phyloP scores from a whole-genome alignment of 2,888 invertebrate species.

The Leuctra nigra region DNA sequence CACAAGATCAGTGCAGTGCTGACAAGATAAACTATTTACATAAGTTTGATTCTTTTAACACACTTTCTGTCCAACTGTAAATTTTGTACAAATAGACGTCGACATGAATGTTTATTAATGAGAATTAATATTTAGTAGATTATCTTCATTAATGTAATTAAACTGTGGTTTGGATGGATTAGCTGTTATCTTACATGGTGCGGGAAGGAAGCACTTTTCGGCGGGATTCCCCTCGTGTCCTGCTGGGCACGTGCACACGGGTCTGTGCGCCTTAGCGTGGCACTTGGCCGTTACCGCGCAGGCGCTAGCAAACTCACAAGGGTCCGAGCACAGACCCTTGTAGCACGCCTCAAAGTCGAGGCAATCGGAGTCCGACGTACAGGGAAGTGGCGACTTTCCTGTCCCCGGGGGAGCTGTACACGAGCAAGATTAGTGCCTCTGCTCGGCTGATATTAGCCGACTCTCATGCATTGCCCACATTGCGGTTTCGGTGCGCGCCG shows the following conservation, averaged over 20 bases:
- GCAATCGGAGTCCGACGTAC: conserved; percentile 40
- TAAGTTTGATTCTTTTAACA: neutral
- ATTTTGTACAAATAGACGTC: neutral
- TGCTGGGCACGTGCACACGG: conserved; percentile 57
- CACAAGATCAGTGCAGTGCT: neutral
- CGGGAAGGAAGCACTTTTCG: conserved; percentile 66
- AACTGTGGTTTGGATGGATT: neutral
- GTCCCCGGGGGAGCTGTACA: conserved; percentile 31
- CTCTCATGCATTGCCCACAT: no score
- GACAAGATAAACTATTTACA: conserved; percentile 2
- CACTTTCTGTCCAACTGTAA: no score
- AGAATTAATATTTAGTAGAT: conserved; percentile 9
- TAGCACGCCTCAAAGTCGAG: conserved; percentile 38
- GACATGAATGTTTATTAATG: neutral
- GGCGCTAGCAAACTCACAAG: conserved; percentile 44
- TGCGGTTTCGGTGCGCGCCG: no score
- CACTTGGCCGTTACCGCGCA: conserved; percentile 40
- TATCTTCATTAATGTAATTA: neutral
- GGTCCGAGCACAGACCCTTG: conserved; percentile 46
- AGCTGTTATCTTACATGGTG: conserved; percentile 65
- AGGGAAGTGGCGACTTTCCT: conserved; percentile 31
- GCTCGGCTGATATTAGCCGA: no score
- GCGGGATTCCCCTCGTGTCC: conserved; percentile 78
- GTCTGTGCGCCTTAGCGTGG: conserved; percentile 36
- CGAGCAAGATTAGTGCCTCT: no score